phyloP scores from a whole-genome alignment of 2,888 invertebrate genomes.

The Brenthis hecate region DNA sequence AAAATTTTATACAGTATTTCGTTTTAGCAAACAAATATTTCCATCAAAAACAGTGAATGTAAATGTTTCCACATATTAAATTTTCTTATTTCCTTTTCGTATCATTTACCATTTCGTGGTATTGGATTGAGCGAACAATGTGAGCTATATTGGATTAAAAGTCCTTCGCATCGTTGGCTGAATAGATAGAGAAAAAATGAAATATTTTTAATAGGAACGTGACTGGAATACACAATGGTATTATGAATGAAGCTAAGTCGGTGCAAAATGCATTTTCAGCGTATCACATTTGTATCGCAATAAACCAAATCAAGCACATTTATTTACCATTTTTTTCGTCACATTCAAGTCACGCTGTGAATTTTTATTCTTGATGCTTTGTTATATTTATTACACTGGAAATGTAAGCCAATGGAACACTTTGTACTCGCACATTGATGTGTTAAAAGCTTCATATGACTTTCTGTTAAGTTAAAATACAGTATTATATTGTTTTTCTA shows the following conservation, averaged over 20 bases:
- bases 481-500: too few species aligned
- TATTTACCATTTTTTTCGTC: conserved; percentile 6
- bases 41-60: not conserved
- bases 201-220: conserved; percentile 16
- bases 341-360: conserved; percentile 19
- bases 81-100: not conserved
- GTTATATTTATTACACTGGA: conserved; percentile 25
- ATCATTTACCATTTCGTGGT: conserved; percentile 4
- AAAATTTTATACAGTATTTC: not conserved
- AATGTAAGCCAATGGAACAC: conserved; percentile 28
- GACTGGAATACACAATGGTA: conserved; percentile 22
- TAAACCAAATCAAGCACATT: conserved; percentile 20
- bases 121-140: conserved; percentile 12
- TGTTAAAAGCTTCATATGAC: conserved; percentile 19
- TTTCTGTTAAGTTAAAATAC: conserved; percentile 11
- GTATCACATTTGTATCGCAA: conserved; percentile 14
- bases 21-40: not conserved
- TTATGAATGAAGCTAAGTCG: conserved; percentile 28
- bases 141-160: not conserved
- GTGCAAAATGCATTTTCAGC: conserved; percentile 33
- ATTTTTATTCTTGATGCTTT: conserved; percentile 27
- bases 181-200: not conserved
- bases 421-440: conserved; percentile 18
- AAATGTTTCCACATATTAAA: not conserved
- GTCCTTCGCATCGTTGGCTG: not conserved